Evolutionary conservation across 2,888 invertebrate genomes (phyloP).

Genomic region (Anthrax anthrax): DNA sequence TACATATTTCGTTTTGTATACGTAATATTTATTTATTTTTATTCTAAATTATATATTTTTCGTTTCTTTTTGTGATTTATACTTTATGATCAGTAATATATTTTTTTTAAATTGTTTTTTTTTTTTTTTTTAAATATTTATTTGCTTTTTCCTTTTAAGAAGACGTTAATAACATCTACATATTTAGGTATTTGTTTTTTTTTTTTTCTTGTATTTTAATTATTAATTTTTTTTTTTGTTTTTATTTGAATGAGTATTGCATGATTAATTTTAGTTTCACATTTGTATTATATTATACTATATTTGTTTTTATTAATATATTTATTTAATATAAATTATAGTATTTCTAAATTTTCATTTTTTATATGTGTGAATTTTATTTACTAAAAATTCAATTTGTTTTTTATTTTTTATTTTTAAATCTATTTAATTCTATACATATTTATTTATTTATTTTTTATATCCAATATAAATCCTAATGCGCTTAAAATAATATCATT

Average conservation of each 20-base stretch:
- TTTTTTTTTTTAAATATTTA: neutral
- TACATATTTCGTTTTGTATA: slow-evolving; percentile 18
- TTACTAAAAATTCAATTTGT: neutral
- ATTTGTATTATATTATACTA: neutral
- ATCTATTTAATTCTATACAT: slow-evolving; percentile 3
- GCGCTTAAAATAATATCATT: slow-evolving; percentile 23
- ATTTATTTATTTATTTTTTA: slow-evolving; percentile 1
- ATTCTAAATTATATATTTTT: neutral
- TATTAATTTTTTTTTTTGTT: too few species aligned
- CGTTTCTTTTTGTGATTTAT: neutral
- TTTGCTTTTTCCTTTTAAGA: neutral
- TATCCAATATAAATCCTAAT: slow-evolving; percentile 14
- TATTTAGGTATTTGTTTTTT: too few species aligned
- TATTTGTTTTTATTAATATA: neutral
- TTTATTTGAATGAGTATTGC: neutral
- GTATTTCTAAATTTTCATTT: neutral
- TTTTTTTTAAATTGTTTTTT: too few species aligned
- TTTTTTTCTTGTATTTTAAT: too few species aligned
- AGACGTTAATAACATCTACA: neutral
- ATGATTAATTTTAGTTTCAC: neutral
- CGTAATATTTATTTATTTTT: slow-evolving; percentile 1
- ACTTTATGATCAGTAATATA: too few species aligned
- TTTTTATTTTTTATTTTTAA: neutral
- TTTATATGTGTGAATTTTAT: neutral
- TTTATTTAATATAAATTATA: neutral